Evolutionary conservation across 2,888 invertebrate genomes (phyloP).

Genomic region (Hypselothyrea guttata): DNA sequence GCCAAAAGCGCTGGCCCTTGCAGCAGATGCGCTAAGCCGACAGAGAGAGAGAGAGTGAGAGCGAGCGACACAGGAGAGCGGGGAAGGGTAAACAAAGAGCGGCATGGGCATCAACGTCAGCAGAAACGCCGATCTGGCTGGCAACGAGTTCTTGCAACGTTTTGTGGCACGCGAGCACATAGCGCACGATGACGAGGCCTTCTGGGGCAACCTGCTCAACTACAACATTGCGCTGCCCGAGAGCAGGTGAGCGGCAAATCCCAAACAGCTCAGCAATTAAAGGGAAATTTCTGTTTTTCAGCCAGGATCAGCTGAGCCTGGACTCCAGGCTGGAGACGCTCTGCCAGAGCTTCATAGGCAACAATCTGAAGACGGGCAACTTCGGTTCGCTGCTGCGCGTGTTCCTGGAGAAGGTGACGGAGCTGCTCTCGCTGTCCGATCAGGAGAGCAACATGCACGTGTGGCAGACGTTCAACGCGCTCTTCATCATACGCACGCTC

Average conservation of each 20-base stretch:
- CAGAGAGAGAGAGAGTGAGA: slow-evolving; percentile 8
- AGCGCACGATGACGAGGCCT: slow-evolving; percentile 92
- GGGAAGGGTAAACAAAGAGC: no score
- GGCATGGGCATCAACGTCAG: slow-evolving; percentile 95
- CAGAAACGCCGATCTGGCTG: slow-evolving; percentile 89
- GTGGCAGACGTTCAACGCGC: slow-evolving; percentile 97
- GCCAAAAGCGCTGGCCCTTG: slow-evolving; percentile 21
- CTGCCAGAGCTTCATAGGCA: slow-evolving; percentile 89
- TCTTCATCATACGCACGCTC: slow-evolving; percentile 93
- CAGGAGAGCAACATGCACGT: slow-evolving; percentile 90
- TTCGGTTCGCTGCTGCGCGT: slow-evolving; percentile 93
- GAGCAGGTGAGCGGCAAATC: slow-evolving; percentile 85
- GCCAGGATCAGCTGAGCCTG: slow-evolving; percentile 90
- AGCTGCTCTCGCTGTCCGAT: slow-evolving; percentile 92
- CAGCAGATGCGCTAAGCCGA: slow-evolving; percentile 39
- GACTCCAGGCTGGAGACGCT: slow-evolving; percentile 90
- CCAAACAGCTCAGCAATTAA: slow-evolving; percentile 2
- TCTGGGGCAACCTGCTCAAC: slow-evolving; percentile 96
- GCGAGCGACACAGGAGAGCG: slow-evolving; percentile 23
- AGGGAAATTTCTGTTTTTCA: slow-evolving; percentile 80
- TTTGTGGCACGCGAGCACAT: slow-evolving; percentile 89
- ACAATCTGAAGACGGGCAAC: slow-evolving; percentile 95
- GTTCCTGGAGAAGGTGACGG: slow-evolving; percentile 91
- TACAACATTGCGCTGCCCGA: slow-evolving; percentile 93
- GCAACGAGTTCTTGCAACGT: slow-evolving; percentile 90